Evolutionary conservation across 2,888 invertebrate genomes (phyloP).

Genomic region (Volucella zonaria): DNA sequence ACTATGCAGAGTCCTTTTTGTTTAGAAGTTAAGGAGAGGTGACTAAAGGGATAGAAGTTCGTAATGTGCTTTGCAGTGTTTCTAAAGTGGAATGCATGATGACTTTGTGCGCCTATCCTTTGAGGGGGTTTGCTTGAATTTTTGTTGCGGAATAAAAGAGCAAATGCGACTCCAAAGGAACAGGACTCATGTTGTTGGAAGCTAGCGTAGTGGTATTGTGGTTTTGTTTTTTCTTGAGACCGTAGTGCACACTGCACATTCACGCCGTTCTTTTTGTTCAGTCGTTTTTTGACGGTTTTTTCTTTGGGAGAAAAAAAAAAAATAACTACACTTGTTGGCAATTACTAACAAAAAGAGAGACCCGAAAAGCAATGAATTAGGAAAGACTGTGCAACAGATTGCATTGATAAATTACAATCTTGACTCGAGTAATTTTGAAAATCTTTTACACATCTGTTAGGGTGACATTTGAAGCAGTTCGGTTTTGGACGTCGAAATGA

Average conservation of each 20-base stretch:
- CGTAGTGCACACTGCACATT: slow-evolving; percentile 27
- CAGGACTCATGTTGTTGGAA: slow-evolving; percentile 16
- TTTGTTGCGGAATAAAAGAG: slow-evolving; percentile 43
- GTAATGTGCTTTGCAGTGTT: slow-evolving; percentile 11
- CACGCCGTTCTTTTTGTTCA: slow-evolving; percentile 20
- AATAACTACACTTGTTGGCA: slow-evolving; percentile 5
- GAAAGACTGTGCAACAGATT: too few species aligned
- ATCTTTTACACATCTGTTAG: too few species aligned
- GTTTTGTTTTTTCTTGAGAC: slow-evolving; percentile 14
- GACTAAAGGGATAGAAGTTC: background rate
- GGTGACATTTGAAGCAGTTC: too few species aligned
- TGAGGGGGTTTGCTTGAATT: slow-evolving; percentile 4
- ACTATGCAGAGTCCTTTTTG: slow-evolving; percentile 22
- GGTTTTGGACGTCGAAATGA: too few species aligned
- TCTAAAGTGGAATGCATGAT: slow-evolving; percentile 37
- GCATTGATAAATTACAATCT: too few species aligned
- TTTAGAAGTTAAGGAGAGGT: background rate
- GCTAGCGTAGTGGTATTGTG: slow-evolving; percentile 1
- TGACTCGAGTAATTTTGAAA: too few species aligned
- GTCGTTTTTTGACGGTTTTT: background rate
- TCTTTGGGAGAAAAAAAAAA: background rate
- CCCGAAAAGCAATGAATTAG: too few species aligned
- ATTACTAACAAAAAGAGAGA: too few species aligned
- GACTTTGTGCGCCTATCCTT: slow-evolving; percentile 16
- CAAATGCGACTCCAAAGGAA: slow-evolving; percentile 37